These are phyloP conservation scores for Halictus quadricinctus DNA, from an alignment of 2,888 invertebrate genomes.

Conservation along the genomic window DNA sequence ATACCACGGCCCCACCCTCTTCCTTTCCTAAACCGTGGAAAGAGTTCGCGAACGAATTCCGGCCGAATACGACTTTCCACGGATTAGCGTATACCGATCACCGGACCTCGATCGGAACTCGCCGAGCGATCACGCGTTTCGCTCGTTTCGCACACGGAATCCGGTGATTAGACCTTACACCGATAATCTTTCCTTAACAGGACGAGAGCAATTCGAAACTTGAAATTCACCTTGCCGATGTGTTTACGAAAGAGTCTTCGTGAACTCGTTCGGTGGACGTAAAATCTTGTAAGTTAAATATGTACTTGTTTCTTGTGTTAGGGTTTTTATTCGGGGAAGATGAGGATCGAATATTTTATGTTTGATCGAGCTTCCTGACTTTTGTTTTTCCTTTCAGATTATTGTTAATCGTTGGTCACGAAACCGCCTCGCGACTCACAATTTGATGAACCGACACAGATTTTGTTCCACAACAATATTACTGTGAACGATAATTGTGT, in stretches of 20 bases:
- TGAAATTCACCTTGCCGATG: not conserved
- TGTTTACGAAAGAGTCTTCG: not conserved
- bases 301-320: no score
- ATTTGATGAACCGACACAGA: no score
- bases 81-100: not conserved
- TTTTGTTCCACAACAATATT: no score
- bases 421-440: no score
- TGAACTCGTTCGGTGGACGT: not conserved
- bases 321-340: no score
- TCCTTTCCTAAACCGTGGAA: not conserved
- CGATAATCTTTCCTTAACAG: not conserved
- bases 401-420: no score
- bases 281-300: no score
- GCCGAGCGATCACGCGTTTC: not conserved
- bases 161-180: not conserved
- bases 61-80: not conserved
- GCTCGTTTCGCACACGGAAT: not conserved
- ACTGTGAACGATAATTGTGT: no score
- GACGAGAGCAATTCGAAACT: not conserved
- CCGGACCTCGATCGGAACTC: not conserved
- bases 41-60: conserved; percentile 25
- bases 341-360: no score
- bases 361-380: no score
- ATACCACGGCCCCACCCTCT: conserved; percentile 7
- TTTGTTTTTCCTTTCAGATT: no score